These are phyloP conservation scores for Peromyscus aztecus DNA, from an alignment of 2,797 vertebrate genomes.

Conservation along the genomic window DNA sequence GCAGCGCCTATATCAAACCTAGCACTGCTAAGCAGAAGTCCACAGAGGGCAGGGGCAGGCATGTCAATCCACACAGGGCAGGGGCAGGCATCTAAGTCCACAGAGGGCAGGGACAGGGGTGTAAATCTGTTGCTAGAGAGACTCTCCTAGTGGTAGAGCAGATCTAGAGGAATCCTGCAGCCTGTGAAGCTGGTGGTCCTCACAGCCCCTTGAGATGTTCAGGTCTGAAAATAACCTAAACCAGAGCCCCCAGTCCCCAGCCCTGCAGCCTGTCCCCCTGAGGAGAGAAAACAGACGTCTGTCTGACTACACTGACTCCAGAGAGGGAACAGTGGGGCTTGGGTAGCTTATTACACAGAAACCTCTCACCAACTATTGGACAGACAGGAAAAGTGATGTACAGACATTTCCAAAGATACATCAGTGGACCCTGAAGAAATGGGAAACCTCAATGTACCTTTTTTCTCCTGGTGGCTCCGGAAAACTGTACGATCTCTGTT, in stretches of 20 bases:
- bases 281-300: background rate
- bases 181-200: background rate
- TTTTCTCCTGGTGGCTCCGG: constrained; percentile 92
- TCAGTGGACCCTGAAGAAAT: background rate
- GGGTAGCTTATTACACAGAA: background rate
- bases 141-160: background rate
- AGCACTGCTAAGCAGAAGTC: background rate
- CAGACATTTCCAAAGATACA: background rate
- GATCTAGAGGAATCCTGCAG: background rate
- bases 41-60: no score
- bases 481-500: constrained; percentile 91
- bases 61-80: no score
- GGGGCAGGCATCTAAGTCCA: background rate
- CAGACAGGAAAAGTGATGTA: background rate
- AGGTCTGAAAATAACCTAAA: constrained; percentile 5
- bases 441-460: constrained; percentile 89
- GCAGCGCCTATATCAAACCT: background rate
- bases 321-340: background rate
- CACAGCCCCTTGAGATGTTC: background rate
- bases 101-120: no score
- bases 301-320: background rate
- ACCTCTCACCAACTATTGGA: background rate
- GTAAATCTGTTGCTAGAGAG: background rate
- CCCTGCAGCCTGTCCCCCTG: background rate
- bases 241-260: background rate